Conservation (phyloP, 1,140 invertebrate genomes). For the Euwallacea fornicatus region DNA sequence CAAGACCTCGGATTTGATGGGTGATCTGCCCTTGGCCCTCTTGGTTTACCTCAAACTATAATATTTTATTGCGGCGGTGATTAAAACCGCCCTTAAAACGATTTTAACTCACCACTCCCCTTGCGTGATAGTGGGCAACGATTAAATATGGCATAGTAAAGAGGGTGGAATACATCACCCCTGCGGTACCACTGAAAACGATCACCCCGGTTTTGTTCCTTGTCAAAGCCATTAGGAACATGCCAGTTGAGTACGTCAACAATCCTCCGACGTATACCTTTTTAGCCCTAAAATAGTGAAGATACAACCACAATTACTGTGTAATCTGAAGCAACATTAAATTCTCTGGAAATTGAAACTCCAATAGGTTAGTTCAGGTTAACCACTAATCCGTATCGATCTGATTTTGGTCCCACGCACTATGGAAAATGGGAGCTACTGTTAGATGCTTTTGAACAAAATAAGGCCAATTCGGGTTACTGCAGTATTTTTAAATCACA, state of each 20-base stretch:
- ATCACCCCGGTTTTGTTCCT: conserved; percentile 80
- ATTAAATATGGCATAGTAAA: conserved; percentile 97
- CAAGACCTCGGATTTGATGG: conserved; percentile 75
- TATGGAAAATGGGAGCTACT: no score
- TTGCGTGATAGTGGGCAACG: conserved; percentile 90
- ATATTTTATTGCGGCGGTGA: conserved; percentile 1
- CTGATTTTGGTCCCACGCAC: no score
- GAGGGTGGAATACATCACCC: conserved; percentile 95
- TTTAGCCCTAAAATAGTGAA: conserved; percentile 65
- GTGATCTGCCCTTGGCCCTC: conserved; percentile 57
- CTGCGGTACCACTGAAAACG: conserved; percentile 86
- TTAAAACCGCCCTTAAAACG: not conserved
- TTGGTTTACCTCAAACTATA: conserved; percentile 66
- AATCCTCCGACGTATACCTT: conserved; percentile 89
- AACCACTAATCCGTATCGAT: no score
- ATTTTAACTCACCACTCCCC: conserved; percentile 69
- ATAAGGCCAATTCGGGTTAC: no score
- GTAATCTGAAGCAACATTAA: no score
- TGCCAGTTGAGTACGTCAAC: conserved; percentile 83
- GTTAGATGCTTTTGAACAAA: no score
- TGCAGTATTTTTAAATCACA: no score
- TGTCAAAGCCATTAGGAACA: conserved; percentile 83
- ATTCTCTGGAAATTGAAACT: no score
- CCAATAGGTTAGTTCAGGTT: no score
- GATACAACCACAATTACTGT: not conserved